Evolutionary conservation across 2,797 vertebrate genomes (phyloP).

Genomic region (Syngnathus rostellatus): DNA sequence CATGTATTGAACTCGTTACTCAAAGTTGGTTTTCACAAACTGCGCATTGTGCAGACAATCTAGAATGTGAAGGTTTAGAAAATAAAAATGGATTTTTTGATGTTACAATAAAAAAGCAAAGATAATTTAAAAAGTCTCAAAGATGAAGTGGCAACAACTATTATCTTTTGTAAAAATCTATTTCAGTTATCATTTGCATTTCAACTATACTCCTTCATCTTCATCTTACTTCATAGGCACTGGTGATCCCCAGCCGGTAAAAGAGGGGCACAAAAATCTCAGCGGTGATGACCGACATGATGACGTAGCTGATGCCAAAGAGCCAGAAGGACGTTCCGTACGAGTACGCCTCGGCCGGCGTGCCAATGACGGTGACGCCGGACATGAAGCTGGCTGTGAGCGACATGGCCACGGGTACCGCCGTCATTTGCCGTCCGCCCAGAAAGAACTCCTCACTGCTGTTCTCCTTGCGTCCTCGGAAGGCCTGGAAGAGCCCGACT

Average conservation of each 20-base stretch:
- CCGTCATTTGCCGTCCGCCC: constrained; percentile 73
- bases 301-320: constrained; percentile 65
- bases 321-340: constrained; percentile 69
- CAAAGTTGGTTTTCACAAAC: no score
- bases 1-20: no score
- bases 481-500: constrained; percentile 71
- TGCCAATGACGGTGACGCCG: constrained; percentile 77
- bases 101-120: no score
- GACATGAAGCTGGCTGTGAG: constrained; percentile 81
- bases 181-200: not conserved
- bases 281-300: constrained; percentile 69
- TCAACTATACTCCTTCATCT: not conserved
- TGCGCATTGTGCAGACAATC: no score
- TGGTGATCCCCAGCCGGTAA: constrained; percentile 73
- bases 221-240: constrained; percentile 71
- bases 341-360: constrained; percentile 68
- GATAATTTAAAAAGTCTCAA: not conserved
- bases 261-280: constrained; percentile 77
- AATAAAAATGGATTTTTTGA: no score
- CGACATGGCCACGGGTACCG: constrained; percentile 75
- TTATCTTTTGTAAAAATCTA: no score
- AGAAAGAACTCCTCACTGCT: constrained; percentile 68
- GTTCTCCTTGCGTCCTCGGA: constrained; percentile 60
- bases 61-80: no score
- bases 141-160: not conserved